phyloP scores from a whole-genome alignment of 2,797 vertebrate species.

The Pelodytes ibericus region DNA sequence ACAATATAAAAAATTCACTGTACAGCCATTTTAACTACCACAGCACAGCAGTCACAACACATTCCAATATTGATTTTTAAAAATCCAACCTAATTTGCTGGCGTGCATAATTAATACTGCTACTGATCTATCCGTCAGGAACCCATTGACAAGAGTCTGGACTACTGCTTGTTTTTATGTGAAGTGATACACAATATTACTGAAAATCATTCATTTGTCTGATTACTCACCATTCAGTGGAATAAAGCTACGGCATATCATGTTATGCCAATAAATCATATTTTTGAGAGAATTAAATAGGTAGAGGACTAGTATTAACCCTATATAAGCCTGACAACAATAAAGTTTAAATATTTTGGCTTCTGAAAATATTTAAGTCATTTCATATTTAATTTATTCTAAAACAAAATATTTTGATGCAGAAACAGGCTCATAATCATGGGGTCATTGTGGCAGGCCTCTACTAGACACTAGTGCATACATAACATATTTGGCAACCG shows the following conservation, averaged over 20 bases:
- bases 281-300: not conserved
- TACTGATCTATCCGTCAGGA: conserved; percentile 1
- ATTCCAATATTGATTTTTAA: conserved; percentile 6
- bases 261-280: conserved; percentile 9
- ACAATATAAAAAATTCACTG: not conserved
- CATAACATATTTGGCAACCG: too few species aligned
- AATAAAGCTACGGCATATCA: not conserved
- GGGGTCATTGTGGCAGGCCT: too few species aligned
- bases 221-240: not conserved
- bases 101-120: conserved; percentile 17
- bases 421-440: too few species aligned
- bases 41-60: not conserved
- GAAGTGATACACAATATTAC: not conserved
- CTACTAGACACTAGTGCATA: too few species aligned
- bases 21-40: not conserved
- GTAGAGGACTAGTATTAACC: too few species aligned
- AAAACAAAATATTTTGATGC: too few species aligned
- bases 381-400: too few species aligned
- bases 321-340: too few species aligned
- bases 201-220: conserved; percentile 14
- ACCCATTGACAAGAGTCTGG: not conserved
- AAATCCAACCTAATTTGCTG: conserved; percentile 7
- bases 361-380: too few species aligned
- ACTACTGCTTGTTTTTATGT: not conserved
- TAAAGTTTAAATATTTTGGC: too few species aligned